Percentiles rank a stretch among this genome's conserved stretches.
Conservation (phyloP, 1,140 invertebrate genomes). For the Adelges cooleyi region DNA sequence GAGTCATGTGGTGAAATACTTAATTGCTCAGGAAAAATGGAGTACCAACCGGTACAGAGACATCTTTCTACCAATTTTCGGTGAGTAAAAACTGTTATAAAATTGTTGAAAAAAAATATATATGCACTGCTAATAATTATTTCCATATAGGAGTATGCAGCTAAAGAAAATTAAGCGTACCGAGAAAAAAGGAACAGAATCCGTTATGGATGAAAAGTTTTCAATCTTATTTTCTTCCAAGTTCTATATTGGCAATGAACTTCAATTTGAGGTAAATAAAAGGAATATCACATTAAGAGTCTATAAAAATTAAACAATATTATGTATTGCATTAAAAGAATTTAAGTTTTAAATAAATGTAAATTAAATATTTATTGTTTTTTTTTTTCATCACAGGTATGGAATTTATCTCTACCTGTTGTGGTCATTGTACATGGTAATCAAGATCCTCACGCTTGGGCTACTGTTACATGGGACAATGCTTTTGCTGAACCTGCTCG, state of each 20-base stretch:
- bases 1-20: slow-evolving; percentile 86
- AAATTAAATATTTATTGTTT: too few species aligned
- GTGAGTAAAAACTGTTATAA: slow-evolving; percentile 40
- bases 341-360: too few species aligned
- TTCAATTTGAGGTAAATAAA: slow-evolving; percentile 75
- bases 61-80: slow-evolving; percentile 72
- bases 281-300: too few species aligned
- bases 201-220: slow-evolving; percentile 97
- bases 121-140: background rate
- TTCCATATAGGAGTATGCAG: slow-evolving; percentile 79
- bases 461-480: slow-evolving; percentile 96
- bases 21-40: slow-evolving; percentile 89
- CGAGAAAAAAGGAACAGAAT: slow-evolving; percentile 87
- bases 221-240: slow-evolving; percentile 85
- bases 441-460: slow-evolving; percentile 94
- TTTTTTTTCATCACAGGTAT: slow-evolving; percentile 53
- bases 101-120: background rate
- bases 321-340: too few species aligned
- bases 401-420: slow-evolving; percentile 91
- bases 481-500: slow-evolving; percentile 85
- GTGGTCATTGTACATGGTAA: slow-evolving; percentile 98
- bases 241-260: slow-evolving; percentile 80
- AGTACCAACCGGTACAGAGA: slow-evolving; percentile 67
- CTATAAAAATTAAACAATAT: too few species aligned
- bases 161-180: slow-evolving; percentile 88